Evolutionary conservation across 2,113 vertebrate genomes (phyloP).

Genomic region (Raja brachyura): DNA sequence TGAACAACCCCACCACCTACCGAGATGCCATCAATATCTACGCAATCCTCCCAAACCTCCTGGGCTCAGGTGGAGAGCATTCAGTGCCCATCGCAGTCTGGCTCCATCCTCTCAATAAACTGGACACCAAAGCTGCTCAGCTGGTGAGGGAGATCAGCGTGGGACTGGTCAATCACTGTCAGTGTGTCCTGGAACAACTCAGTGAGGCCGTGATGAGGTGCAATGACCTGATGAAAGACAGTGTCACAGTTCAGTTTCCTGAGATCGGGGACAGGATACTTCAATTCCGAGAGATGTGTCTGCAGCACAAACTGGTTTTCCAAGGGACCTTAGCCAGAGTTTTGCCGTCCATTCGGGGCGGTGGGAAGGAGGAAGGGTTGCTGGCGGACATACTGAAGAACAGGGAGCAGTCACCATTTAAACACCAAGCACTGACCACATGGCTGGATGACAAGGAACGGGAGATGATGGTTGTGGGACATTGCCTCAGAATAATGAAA

Average conservation of each 20-base stretch:
- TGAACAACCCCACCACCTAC: constrained; percentile 43
- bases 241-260: constrained; percentile 41
- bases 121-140: constrained; percentile 47
- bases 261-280: constrained; percentile 44
- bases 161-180: constrained; percentile 35
- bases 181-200: constrained; percentile 44
- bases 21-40: constrained; percentile 49
- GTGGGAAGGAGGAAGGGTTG: constrained; percentile 39
- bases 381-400: constrained; percentile 39
- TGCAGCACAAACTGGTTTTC: constrained; percentile 40
- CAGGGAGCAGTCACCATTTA: constrained; percentile 36
- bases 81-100: constrained; percentile 53
- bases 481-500: neutral
- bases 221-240: constrained; percentile 45
- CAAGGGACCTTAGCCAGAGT: constrained; percentile 35
- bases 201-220: constrained; percentile 42
- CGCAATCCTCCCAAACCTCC: constrained; percentile 44
- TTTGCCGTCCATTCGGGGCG: constrained; percentile 44
- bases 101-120: constrained; percentile 48
- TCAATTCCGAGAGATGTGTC: constrained; percentile 41
- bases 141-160: constrained; percentile 47
- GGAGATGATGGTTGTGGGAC: constrained; percentile 37
- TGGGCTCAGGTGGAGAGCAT: constrained; percentile 44
- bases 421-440: neutral
- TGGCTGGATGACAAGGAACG: constrained; percentile 41